Base-by-base conservation (phyloP, 2,797 vertebrate genomes). In the Paguma larvata region DNA sequence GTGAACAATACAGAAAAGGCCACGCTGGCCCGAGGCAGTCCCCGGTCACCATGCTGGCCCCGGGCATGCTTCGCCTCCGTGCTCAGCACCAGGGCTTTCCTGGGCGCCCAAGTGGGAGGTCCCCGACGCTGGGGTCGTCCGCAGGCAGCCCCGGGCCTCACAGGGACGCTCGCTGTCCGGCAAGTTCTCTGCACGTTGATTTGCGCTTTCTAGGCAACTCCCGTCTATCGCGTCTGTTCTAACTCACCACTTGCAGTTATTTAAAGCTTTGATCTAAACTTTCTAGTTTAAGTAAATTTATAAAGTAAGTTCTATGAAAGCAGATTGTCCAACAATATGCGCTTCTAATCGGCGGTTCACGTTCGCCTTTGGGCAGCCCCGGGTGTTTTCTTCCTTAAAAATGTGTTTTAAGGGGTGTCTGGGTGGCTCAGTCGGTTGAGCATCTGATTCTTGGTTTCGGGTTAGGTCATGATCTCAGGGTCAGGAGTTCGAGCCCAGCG, bases 21-120 rank as follows among this genome's bases (percentile, higher is more conserved):
- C 1, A 0, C 4, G 30, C 13, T n/a, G 2, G 16, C 46, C 62
- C 0, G 1, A 63, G 65, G 68, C 21, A 23, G 1, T n/a, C n/a
- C n/a, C n/a, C n/a, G n/a, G n/a, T 13, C 25, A 3, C 3, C 3
- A 6, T 0, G 4, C 3, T 3, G 6, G 12, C 21, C 32, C 68
- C 23, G 14, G 70, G 70, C 38, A 25, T 23, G 13, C 70, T 41
- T 25, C 11, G 13, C 38, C 70, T 8, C 70, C 23, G 56, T 13
- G 70, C 56, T 19, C 65, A 9, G 65, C 65, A 68, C 44, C 83
- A 21, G 3, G 2, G 18, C 44, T 10, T 41, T 16, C 59, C 82
- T 25, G 62, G 68, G 51, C 1, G 2, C 67, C 16, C 34, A 12
- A 5, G 32, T 0, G 44, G 53, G 13, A 11, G 19, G 12, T 14